Conservation (phyloP, 2,113 vertebrate genomes). For the Corvus cornix region DNA sequence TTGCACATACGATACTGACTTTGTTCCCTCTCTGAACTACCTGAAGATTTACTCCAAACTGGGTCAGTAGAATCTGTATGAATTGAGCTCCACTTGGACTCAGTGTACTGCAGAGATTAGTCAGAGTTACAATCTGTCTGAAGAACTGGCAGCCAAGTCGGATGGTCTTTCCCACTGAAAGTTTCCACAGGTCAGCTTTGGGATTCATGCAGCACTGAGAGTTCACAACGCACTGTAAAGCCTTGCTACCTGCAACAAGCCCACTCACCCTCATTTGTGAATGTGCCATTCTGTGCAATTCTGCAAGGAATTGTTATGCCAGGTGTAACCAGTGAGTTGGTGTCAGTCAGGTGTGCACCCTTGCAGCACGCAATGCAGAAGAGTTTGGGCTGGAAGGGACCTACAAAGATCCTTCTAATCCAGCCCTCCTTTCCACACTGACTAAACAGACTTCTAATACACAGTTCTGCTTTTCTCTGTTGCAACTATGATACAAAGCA, state of each 20-base stretch:
- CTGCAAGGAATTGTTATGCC: neutral
- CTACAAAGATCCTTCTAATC: neutral
- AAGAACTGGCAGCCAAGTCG: neutral
- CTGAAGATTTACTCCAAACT: neutral
- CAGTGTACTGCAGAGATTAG: neutral
- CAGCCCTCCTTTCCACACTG: neutral
- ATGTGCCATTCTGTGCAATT: neutral
- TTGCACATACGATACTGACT: neutral
- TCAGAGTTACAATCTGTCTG: neutral
- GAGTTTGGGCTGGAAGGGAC: neutral
- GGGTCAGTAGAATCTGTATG: neutral
- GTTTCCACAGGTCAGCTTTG: neutral
- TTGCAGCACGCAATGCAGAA: accelerated
- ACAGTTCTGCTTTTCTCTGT: neutral
- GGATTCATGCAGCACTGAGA: neutral
- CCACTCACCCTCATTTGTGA: neutral
- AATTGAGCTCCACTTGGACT: neutral
- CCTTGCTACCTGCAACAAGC: neutral
- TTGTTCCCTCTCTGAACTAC: neutral
- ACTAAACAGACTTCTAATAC: neutral
- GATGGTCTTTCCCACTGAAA: neutral
- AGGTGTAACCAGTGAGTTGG: neutral
- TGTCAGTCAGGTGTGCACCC: neutral
- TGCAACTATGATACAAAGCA: neutral
- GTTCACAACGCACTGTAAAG: accelerated